phyloP scores from a whole-genome alignment of 2,113 vertebrate species.

The Rhagologus leucostigma region DNA sequence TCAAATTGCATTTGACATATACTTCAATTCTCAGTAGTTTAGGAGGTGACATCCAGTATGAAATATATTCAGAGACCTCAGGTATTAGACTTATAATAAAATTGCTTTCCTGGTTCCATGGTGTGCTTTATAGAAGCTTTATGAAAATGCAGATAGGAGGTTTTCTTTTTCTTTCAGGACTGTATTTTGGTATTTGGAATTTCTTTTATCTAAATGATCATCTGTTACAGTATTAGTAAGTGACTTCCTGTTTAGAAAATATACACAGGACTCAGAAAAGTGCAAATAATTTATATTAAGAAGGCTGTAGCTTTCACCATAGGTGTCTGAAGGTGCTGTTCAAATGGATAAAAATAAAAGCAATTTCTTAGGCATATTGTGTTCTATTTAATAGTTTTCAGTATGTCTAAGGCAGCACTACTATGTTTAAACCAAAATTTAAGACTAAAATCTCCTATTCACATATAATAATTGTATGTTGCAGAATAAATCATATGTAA shows the following conservation, averaged over 20 bases:
- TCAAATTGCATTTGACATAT: neutral
- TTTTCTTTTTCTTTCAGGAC: neutral
- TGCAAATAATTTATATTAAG: neutral
- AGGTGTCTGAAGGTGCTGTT: neutral
- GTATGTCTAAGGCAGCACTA: neutral
- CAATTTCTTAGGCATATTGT: neutral
- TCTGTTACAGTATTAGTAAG: neutral
- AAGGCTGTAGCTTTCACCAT: neutral
- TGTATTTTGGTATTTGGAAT: neutral
- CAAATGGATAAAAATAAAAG: neutral
- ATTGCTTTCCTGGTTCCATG: neutral
- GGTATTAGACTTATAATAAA: neutral
- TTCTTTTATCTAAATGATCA: neutral
- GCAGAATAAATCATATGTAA: neutral
- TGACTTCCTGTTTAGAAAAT: neutral
- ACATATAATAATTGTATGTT: neutral
- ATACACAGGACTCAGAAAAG: neutral
- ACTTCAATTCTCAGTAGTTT: neutral
- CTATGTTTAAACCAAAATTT: neutral
- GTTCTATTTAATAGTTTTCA: neutral
- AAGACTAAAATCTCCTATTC: neutral
- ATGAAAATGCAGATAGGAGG: neutral
- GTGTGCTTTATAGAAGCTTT: neutral
- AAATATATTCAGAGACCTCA: neutral
- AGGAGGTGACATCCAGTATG: neutral